phyloP scores from a whole-genome alignment of 2,888 invertebrate genomes.

The Chorisops tibialis region DNA sequence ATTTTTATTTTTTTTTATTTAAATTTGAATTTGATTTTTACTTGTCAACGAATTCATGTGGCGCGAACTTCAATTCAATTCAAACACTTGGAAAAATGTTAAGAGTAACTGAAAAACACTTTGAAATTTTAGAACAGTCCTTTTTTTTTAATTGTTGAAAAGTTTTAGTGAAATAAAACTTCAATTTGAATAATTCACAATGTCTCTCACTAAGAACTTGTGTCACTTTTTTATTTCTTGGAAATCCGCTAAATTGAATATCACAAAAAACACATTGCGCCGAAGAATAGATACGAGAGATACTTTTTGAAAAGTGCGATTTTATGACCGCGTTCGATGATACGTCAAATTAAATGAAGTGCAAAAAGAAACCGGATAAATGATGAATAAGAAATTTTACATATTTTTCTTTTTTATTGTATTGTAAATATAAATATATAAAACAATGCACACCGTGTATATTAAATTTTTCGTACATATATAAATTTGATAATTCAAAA shows the following conservation, averaged over 20 bases:
- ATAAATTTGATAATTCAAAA: no score
- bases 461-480: no score
- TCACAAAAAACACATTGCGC: not conserved
- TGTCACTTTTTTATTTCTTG: not conserved
- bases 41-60: no score
- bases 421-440: no score
- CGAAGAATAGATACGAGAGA: not conserved
- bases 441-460: no score
- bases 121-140: no score
- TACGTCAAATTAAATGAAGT: slow-evolving; percentile 8
- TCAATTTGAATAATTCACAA: slow-evolving; percentile 1
- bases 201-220: not conserved
- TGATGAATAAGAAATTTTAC: slow-evolving; percentile 10
- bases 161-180: not conserved
- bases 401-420: not conserved
- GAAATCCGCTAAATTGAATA: not conserved
- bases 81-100: no score
- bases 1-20: no score
- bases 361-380: slow-evolving; percentile 1
- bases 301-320: slow-evolving; percentile 10
- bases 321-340: not conserved
- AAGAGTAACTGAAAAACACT: no score
- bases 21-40: no score
- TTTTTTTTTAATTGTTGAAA: no score
- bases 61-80: no score